These are phyloP conservation scores for Drosophila sp. DNA, from an alignment of 1,140 invertebrate genomes.

Conservation along the genomic window DNA sequence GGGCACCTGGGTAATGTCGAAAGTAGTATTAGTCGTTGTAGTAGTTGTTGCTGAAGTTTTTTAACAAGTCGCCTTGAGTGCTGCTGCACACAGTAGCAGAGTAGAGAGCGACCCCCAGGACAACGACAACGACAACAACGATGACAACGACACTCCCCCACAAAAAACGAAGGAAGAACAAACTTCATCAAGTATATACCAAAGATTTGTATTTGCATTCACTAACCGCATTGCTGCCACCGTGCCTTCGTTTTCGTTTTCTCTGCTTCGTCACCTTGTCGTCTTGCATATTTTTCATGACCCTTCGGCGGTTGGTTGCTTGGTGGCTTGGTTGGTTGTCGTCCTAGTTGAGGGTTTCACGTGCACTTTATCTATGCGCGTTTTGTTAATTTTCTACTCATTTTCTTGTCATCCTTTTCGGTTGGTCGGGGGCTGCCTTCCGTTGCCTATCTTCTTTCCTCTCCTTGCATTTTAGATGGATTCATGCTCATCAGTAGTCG, in stretches of 20 bases:
- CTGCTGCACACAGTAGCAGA: not conserved
- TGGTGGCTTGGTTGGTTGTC: no score
- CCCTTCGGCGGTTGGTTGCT: not conserved
- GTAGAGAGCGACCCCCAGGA: constrained; percentile 16
- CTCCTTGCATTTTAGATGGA: constrained; percentile 45
- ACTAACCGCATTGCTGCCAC: constrained; percentile 39
- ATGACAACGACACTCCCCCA: constrained; percentile 5
- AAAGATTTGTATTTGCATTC: constrained; percentile 74
- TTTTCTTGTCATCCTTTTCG: constrained; percentile 61
- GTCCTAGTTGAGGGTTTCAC: constrained; percentile 17
- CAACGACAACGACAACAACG: not conserved
- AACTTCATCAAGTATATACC: constrained; percentile 60
- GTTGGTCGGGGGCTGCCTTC: constrained; percentile 18
- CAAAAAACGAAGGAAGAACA: not conserved
- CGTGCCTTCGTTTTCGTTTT: constrained; percentile 12
- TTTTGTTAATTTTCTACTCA: constrained; percentile 79
- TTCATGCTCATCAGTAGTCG: constrained; percentile 69
- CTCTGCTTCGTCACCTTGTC: not conserved
- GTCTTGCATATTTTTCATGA: constrained; percentile 29
- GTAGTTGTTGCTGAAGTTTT: constrained; percentile 45
- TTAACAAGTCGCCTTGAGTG: constrained; percentile 63
- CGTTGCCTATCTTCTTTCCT: constrained; percentile 23
- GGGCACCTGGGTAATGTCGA: constrained; percentile 23
- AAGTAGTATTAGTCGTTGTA: constrained; percentile 21
- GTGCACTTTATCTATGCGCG: constrained; percentile 67